phyloP scores from a whole-genome alignment of 2,113 vertebrate species.

The Oncorhynchus masou region DNA sequence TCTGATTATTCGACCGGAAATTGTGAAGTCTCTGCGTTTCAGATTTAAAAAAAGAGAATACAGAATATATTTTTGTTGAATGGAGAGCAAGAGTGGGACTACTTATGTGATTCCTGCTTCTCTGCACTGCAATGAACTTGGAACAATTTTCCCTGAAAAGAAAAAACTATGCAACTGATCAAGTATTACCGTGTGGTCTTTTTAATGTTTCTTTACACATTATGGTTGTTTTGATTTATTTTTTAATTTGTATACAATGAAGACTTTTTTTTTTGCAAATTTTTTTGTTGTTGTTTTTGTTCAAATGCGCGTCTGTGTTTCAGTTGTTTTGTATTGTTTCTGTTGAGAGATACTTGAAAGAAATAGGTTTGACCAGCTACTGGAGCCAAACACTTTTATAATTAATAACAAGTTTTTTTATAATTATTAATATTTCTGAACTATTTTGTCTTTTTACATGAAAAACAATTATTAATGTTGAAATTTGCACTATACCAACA shows the following conservation, averaged over 20 bases:
- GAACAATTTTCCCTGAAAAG: constrained; percentile 74
- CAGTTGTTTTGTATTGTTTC: constrained; percentile 74
- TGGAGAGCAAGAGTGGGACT: constrained; percentile 55
- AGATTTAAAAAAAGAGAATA: constrained; percentile 39
- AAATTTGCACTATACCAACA: constrained; percentile 90
- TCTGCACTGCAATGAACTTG: constrained; percentile 76
- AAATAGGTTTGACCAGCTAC: constrained; percentile 86
- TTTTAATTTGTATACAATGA: constrained; percentile 44
- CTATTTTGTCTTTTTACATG: constrained; percentile 3
- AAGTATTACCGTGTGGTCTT: constrained; percentile 74
- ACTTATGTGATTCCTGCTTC: constrained; percentile 36
- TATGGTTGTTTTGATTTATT: constrained; percentile 56
- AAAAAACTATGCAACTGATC: constrained; percentile 89
- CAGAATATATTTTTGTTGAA: constrained; percentile 65
- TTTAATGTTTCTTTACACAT: constrained; percentile 29
- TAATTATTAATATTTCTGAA: constrained; percentile 56
- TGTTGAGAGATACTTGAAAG: constrained; percentile 91
- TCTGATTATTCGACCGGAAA: constrained; percentile 17
- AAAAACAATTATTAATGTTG: constrained; percentile 72
- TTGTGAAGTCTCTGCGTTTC: constrained; percentile 53
- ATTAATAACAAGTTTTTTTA: constrained; percentile 43
- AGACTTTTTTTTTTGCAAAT: constrained; percentile 70
- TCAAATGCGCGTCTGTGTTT: constrained; percentile 44
- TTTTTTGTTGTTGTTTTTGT: constrained; percentile 50
- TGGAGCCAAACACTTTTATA: constrained; percentile 87